A percentile compares a stretch with the other conserved stretches of the same genome.
These are phyloP conservation scores for Melanophora roralis DNA, from an alignment of 2,888 invertebrate species.

Conservation along the genomic window DNA sequence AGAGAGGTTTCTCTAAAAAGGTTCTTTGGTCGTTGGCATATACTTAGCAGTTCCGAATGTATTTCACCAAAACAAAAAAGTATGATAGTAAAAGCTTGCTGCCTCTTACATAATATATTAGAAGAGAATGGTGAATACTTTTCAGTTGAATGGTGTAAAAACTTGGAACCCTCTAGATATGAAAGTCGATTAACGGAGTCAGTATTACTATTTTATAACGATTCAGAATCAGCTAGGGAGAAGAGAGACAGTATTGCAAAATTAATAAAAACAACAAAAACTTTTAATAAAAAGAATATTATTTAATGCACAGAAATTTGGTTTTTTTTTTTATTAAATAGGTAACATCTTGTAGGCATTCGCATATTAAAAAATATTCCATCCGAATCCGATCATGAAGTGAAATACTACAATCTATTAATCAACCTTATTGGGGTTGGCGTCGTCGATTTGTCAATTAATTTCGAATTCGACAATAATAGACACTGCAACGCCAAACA, in stretches of 20 bases:
- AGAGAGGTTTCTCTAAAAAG: constrained; percentile 72
- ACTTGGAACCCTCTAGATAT: constrained; percentile 57
- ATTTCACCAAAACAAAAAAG: constrained; percentile 72
- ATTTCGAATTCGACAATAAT: too few relatives aligned
- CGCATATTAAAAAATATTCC: too few relatives aligned
- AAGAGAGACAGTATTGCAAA: constrained; percentile 69
- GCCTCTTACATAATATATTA: constrained; percentile 73
- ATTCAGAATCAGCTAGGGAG: constrained; percentile 58
- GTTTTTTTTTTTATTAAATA: too few relatives aligned
- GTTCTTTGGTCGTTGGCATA: constrained; percentile 74
- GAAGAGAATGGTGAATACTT: constrained; percentile 72
- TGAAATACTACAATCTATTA: too few relatives aligned
- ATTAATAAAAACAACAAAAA: constrained; percentile 70
- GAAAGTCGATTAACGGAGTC: background rate
- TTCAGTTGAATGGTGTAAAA: constrained; percentile 70
- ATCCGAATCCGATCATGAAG: too few relatives aligned
- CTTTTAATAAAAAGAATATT: too few relatives aligned
- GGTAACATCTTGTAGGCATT: too few relatives aligned
- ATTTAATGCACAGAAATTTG: too few relatives aligned
- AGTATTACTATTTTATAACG: background rate
- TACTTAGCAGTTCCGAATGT: constrained; percentile 69
- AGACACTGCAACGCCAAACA: too few relatives aligned
- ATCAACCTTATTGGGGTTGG: too few relatives aligned
- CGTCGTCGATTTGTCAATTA: too few relatives aligned
- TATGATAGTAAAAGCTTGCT: constrained; percentile 72